Evolutionary conservation across 2,113 vertebrate genomes (phyloP).

Genomic region (Nycticorax nycticorax): DNA sequence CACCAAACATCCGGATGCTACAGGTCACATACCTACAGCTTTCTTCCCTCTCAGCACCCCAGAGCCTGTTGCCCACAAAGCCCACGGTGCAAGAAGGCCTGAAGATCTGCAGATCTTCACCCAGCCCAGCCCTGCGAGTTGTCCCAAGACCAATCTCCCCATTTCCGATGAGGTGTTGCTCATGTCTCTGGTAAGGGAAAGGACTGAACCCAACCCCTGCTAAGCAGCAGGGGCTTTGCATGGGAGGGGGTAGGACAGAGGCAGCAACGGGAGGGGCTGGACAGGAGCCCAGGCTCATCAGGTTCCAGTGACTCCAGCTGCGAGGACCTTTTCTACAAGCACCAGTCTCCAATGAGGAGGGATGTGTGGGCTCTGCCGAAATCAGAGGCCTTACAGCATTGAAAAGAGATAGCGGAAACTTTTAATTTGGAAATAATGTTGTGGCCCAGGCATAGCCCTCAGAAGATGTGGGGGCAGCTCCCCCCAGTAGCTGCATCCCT

Average conservation of each 20-base stretch:
- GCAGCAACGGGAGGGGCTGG: neutral
- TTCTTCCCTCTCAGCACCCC: neutral
- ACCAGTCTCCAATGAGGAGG: fast-evolving
- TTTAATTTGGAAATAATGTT: neutral
- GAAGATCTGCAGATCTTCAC: neutral
- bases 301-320: neutral
- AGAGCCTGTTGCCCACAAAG: fast-evolving
- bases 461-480: neutral
- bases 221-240: neutral
- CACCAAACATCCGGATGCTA: neutral
- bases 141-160: neutral
- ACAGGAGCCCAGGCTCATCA: neutral
- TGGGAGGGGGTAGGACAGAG: neutral
- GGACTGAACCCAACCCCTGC: neutral
- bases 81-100: neutral
- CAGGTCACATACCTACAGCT: neutral
- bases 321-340: neutral
- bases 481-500: neutral
- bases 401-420: neutral
- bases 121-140: too few relatives aligned
- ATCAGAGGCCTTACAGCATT: neutral
- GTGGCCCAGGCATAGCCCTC: neutral
- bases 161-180: neutral
- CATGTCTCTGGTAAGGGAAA: neutral
- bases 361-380: neutral